Conservation (phyloP, 2,797 vertebrate species). For the Alectoris magna region DNA sequence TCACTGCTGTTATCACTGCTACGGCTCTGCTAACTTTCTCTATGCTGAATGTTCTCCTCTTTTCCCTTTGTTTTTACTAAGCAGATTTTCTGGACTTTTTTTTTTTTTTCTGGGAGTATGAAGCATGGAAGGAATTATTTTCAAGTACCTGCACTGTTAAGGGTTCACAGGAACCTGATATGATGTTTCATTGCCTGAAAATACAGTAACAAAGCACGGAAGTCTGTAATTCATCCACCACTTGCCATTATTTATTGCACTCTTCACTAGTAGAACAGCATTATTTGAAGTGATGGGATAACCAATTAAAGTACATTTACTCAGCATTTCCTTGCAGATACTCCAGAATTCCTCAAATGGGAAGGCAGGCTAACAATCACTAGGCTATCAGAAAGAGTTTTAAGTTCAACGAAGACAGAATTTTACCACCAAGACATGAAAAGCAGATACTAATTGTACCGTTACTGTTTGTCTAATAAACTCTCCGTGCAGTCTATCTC, state of each 20-base stretch:
- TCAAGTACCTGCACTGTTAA: neutral
- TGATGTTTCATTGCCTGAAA: neutral
- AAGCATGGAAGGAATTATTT: neutral
- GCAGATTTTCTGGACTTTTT: neutral
- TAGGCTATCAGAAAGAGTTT: neutral
- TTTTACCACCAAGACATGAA: neutral
- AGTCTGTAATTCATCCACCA: neutral
- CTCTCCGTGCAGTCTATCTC: neutral
- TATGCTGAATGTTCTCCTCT: neutral
- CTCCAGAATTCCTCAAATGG: neutral
- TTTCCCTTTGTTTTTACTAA: neutral
- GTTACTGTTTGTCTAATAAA: neutral
- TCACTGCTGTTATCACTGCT: neutral
- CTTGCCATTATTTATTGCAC: neutral
- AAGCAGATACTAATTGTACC: neutral
- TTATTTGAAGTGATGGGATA: neutral
- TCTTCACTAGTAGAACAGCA: neutral
- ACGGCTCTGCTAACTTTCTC: neutral
- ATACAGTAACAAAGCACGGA: neutral
- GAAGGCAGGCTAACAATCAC: neutral
- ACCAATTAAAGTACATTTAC: neutral
- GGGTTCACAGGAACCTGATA: neutral
- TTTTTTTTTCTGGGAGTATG: neutral
- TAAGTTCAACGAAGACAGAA: neutral
- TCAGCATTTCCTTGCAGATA: neutral